phyloP scores from a whole-genome alignment of 2,113 vertebrate genomes.

The Amia ocellicauda region DNA sequence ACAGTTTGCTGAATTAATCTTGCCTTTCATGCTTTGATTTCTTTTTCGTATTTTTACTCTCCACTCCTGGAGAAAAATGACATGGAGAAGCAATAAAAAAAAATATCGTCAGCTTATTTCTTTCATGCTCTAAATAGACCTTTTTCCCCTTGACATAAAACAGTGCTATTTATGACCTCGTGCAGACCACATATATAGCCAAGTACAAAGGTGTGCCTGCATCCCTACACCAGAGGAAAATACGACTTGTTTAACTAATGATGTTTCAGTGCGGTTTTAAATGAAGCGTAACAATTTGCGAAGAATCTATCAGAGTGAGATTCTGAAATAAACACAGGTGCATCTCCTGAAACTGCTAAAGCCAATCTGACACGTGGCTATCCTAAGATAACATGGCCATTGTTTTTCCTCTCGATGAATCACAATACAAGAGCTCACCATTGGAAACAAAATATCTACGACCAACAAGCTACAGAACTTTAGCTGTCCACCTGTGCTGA shows the following conservation, averaged over 20 bases:
- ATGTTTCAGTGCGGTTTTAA: conserved; percentile 21
- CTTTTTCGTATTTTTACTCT: conserved; percentile 20
- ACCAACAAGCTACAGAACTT: no score
- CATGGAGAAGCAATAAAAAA: conserved; percentile 16
- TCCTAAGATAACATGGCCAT: not conserved
- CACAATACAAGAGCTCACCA: not conserved
- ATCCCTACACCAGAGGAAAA: conserved; percentile 14
- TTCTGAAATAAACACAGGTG: no score
- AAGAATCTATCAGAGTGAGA: not conserved
- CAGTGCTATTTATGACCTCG: conserved; percentile 4
- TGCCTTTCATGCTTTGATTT: no score
- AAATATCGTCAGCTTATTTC: conserved; percentile 27
- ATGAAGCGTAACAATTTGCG: conserved; percentile 12
- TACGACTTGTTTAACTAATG: conserved; percentile 12
- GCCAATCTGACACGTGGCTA: not conserved
- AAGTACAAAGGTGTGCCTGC: conserved; percentile 7
- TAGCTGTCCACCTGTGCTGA: not conserved
- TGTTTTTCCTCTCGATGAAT: not conserved
- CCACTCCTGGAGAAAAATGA: conserved; percentile 7
- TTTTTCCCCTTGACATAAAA: conserved; percentile 17
- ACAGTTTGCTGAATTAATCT: no score
- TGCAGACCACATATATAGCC: no score
- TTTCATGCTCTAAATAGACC: not conserved
- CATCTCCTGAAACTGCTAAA: conserved; percentile 4
- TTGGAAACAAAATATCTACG: not conserved